Conservation (phyloP, 2,113 vertebrate genomes). For the Puffinus mauretanicus region DNA sequence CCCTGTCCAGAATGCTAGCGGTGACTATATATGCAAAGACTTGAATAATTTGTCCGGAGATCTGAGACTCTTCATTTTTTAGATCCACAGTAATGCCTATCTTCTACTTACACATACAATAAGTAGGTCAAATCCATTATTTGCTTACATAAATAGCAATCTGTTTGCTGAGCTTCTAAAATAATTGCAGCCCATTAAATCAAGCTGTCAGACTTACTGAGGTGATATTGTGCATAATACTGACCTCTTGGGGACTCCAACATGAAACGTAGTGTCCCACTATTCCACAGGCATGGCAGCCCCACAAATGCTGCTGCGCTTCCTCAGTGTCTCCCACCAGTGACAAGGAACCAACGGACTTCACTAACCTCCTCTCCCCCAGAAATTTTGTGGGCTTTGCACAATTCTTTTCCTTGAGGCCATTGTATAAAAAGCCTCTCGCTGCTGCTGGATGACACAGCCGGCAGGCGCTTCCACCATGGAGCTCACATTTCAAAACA, state of each 20-base stretch:
- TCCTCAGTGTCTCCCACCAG: background rate
- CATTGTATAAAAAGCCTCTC: slow-evolving; percentile 16
- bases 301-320: background rate
- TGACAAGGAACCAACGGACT: background rate
- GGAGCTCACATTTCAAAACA: slow-evolving; percentile 42
- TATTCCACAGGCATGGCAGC: background rate
- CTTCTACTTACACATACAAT: background rate
- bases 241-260: background rate
- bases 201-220: background rate
- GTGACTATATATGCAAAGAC: background rate
- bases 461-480: background rate
- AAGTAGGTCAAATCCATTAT: slow-evolving; percentile 38
- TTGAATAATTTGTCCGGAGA: background rate
- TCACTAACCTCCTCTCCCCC: background rate
- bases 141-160: slow-evolving; percentile 30
- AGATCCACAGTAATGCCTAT: background rate
- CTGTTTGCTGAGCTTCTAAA: background rate
- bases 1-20: background rate
- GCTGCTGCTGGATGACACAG: slow-evolving; percentile 9
- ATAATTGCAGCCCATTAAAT: slow-evolving; percentile 20
- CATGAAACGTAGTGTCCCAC: background rate
- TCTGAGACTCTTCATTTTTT: background rate
- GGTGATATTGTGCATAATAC: background rate
- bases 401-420: slow-evolving; percentile 30
- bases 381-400: background rate